Evolutionary conservation across 2,888 invertebrate genomes (phyloP).

Genomic region (Mythimna albipuncta): DNA sequence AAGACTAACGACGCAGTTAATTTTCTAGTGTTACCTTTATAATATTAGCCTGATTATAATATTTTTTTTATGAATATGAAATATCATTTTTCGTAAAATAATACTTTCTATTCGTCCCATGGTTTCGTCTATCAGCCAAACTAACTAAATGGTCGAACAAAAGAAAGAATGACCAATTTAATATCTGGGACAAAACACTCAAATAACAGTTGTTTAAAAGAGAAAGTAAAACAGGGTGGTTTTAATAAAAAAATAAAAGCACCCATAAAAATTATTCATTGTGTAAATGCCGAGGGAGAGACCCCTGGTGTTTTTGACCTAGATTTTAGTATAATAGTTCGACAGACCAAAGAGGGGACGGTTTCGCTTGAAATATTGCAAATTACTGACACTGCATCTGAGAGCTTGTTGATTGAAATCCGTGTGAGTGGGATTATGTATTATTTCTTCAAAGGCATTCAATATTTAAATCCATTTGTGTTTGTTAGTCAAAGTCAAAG

Average conservation of each 20-base stretch:
- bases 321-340: constrained; percentile 42
- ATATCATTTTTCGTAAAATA: neutral
- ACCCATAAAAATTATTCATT: constrained; percentile 26
- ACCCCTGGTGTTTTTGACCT: constrained; percentile 45
- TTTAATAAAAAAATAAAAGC: constrained; percentile 19
- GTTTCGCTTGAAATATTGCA: constrained; percentile 18
- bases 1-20: too few relatives aligned
- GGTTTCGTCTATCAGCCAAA: neutral
- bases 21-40: too few relatives aligned
- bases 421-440: neutral
- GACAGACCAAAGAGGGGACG: neutral
- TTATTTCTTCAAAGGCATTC: too few relatives aligned
- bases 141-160: constrained; percentile 3
- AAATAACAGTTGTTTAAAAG: constrained; percentile 9
- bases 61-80: too few relatives aligned
- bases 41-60: too few relatives aligned
- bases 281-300: constrained; percentile 15
- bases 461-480: too few relatives aligned
- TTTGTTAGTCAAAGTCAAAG: too few relatives aligned
- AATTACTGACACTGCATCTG: constrained; percentile 11
- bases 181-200: constrained; percentile 3
- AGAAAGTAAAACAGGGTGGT: constrained; percentile 26
- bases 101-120: neutral
- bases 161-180: constrained; percentile 9
- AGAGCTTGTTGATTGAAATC: constrained; percentile 3